Evolutionary conservation across 30 jellyfish, hydroid and myxozoan genomes (phyloP), one percentile per base, ranked within the genome.

Genomic region (Clytia hemisphaerica): DNA sequence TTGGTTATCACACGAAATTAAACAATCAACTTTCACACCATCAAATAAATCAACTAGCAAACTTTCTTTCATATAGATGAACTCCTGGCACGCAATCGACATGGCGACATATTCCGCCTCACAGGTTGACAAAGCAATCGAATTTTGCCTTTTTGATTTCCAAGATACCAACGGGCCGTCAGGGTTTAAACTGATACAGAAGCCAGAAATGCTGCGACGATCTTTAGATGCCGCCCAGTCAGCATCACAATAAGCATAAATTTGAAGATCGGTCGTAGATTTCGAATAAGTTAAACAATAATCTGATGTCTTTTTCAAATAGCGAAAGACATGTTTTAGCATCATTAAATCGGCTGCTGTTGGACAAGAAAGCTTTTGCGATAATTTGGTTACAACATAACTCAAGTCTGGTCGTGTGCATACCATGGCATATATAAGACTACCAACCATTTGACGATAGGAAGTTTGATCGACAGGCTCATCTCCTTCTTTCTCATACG

Each of bases 381-480:
- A 73, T 36, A 73, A 40, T 16, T 35, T 57, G 3, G 85, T 73
- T 22, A 73, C 85, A 62, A 28, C 76, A 35, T 24, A 73, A 22
- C 49, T 48, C 5, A 58, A 44, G 35, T 73, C 83, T 29, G 85
- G 85, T 29, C 85, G 6, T 7, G 83, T 71, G 32, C 73, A 49
- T 49, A 81, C 53, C 83, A 71, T 71, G 3, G 80, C 83, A 37
- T 71, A 71, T 2, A 71, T 31, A 2, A 71, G 63, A 31, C 83
- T 71, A 30, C 83, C 83, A 3, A 50, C 80, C 79, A 71, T 57
- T 71, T 71, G 61, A 32, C 83, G 83, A 53, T 71, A 61, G 12
- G 2, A 2, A 4, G 27, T 4, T 36, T 4, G 73, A 37, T 61
- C 75, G 2, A 16, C 75, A 25, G 19, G 16, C 27, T 6, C 25